Conservation (phyloP, 2,113 vertebrate genomes). For the Orycteropus afer region DNA sequence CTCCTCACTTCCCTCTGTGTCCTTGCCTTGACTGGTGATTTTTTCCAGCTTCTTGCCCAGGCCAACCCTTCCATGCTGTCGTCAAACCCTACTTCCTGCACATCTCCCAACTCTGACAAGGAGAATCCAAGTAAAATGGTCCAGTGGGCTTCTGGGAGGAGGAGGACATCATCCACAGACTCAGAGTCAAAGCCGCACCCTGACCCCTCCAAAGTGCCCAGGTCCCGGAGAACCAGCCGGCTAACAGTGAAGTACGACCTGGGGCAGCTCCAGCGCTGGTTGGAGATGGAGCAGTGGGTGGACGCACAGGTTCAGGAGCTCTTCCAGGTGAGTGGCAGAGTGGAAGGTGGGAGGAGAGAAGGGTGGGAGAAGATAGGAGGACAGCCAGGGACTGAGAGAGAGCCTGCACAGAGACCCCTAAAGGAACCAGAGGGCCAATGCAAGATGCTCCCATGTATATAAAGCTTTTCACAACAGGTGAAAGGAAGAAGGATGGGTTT, state of each 20-base stretch:
- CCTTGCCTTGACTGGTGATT: not conserved
- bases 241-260: conserved; percentile 97
- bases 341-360: not conserved
- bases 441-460: not conserved
- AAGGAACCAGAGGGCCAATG: not conserved
- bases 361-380: not conserved
- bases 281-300: conserved; percentile 97
- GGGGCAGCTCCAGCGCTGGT: conserved; percentile 95
- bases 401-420: not conserved
- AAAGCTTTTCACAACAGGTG: not conserved
- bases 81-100: conserved; percentile 60
- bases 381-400: rapidly evolving
- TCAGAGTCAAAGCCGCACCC: conserved; percentile 82
- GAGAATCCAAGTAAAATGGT: conserved; percentile 83
- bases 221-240: conserved; percentile 91
- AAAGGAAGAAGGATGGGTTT: not conserved
- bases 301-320: conserved; percentile 94
- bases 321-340: conserved; percentile 89
- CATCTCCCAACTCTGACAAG: conserved; percentile 38
- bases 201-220: conserved; percentile 52
- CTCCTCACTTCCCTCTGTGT: conserved; percentile 18
- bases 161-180: conserved; percentile 80
- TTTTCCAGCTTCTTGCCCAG: not conserved
- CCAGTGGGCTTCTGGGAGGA: conserved; percentile 68
- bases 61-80: conserved; percentile 67